Conservation (phyloP, 2,113 vertebrate genomes). For the Coregonus clupeaformis region DNA sequence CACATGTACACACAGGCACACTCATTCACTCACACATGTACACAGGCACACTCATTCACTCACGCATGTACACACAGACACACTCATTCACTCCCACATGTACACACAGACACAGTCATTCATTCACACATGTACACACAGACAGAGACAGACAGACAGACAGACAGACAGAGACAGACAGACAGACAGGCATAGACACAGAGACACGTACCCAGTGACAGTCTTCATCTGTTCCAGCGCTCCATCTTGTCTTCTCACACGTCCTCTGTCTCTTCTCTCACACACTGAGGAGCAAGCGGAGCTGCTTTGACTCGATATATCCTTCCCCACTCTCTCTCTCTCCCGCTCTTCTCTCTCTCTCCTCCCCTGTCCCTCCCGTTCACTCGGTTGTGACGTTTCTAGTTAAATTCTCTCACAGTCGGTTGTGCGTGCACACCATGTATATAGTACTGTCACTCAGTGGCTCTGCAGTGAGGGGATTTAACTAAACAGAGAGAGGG, state of each 20-base stretch:
- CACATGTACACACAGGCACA: too few relatives aligned
- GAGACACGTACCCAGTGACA: conserved; percentile 70
- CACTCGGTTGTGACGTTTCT: conserved; percentile 66
- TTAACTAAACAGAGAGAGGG: conserved; percentile 25
- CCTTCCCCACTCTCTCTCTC: conserved; percentile 58
- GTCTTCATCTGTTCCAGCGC: conserved; percentile 75
- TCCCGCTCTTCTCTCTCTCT: conserved; percentile 39
- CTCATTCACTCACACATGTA: too few relatives aligned
- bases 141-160: conserved; percentile 14
- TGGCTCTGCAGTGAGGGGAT: conserved; percentile 38
- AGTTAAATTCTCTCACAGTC: conserved; percentile 63
- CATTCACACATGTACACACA: conserved; percentile 14
- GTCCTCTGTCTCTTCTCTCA: conserved; percentile 72
- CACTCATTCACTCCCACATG: conserved; percentile 12
- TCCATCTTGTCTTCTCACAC: conserved; percentile 72
- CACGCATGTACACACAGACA: neutral
- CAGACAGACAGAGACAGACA: conserved; percentile 4
- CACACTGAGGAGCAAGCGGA: conserved; percentile 71
- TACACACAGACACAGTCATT: conserved; percentile 15
- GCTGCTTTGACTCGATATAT: conserved; percentile 74
- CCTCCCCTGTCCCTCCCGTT: conserved; percentile 47
- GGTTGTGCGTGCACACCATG: conserved; percentile 13
- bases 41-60: too few relatives aligned
- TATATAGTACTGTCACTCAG: conserved; percentile 48
- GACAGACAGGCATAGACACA: conserved; percentile 12